Evolutionary conservation across 2,113 vertebrate genomes (phyloP), one percentile per base, ranked within the genome.

Genomic region (Takifugu flavidus): DNA sequence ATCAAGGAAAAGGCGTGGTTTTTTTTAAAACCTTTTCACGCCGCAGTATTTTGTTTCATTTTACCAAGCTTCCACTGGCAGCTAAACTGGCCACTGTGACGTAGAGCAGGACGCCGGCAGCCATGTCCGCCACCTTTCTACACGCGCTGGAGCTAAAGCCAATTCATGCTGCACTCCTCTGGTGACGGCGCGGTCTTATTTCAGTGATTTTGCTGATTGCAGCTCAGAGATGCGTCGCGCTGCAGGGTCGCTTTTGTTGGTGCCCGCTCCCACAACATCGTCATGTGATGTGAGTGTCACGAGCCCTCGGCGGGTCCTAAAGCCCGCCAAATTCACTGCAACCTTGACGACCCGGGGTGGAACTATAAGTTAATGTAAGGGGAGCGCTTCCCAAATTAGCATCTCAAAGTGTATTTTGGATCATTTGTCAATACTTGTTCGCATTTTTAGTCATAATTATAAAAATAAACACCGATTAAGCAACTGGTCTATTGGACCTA

Each of bases 241-340:
- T 28, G 11, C 13, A 47, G 45, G 4, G 6, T 1, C 26, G 26
- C 13, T 4, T 12, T 3, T 51, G 50, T 5, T 13, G 46, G 25
- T 46, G 47, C 6, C 14, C 49, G 47, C 49, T 65, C 51, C 55
- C 45, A 13, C 39, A 60, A 14, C 51, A 5, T 13, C 0, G 29
- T 86, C 87, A 91, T 71, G 85, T 91, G 90, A 87, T 27, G 20
- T 28, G 90, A 87, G 25, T 28, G 7, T 47, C 28, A 14, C 0
- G 3, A 25, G 47, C 4, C 0, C 0, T 42, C 60, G 2, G n/a
- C 84, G 1, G 86, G 87, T 90, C 88, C 83, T 87, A 89, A 83
- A 82, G 15, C 1, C 72, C 26, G 56, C 1, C 39, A 0, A 0
- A 0, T 46, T 46, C 45, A 46, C 12, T 14, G 12, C 5, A 46